phyloP scores from a whole-genome alignment of 2,888 invertebrate genomes.

The Drosophila phalerata region DNA sequence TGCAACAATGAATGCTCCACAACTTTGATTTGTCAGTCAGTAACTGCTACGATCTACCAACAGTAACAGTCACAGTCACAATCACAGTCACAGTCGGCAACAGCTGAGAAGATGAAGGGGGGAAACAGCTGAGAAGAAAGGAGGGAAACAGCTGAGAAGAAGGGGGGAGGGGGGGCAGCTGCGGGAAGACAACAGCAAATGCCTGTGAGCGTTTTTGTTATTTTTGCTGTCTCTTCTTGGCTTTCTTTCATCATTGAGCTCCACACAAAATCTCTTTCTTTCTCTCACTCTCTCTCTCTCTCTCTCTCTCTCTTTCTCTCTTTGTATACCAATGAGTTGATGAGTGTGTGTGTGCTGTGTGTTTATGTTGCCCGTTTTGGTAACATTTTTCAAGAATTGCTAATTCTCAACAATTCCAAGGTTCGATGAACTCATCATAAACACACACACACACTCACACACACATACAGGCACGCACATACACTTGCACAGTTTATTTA shows the following conservation, averaged over 20 bases:
- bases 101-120: slow-evolving; percentile 1
- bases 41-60: slow-evolving; percentile 42
- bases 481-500: slow-evolving; percentile 64
- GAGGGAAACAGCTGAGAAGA: slow-evolving; percentile 9
- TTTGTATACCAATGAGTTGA: slow-evolving; percentile 32
- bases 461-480: slow-evolving; percentile 33
- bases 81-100: slow-evolving; percentile 19
- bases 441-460: slow-evolving; percentile 47
- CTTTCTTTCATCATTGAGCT: slow-evolving; percentile 70
- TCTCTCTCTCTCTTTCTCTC: slow-evolving; percentile 4
- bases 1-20: slow-evolving; percentile 63
- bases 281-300: slow-evolving; percentile 2
- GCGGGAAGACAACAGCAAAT: slow-evolving; percentile 40
- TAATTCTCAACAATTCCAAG: slow-evolving; percentile 82
- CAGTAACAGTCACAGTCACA: slow-evolving; percentile 39
- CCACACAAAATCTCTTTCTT: slow-evolving; percentile 43
- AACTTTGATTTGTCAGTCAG: slow-evolving; percentile 45
- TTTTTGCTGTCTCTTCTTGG: slow-evolving; percentile 58
- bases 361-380: slow-evolving; percentile 79
- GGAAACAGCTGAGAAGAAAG: slow-evolving; percentile 7
- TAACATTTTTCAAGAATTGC: slow-evolving; percentile 82
- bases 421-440: slow-evolving; percentile 80
- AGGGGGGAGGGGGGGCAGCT: slow-evolving; percentile 1
- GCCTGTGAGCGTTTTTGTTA: slow-evolving; percentile 69
- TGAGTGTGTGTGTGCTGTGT: slow-evolving; percentile 44